Percentiles rank a stretch among this genome's conserved stretches.
phyloP scores from a whole-genome alignment of 2,888 invertebrate genomes.

The Hyppa rectilinea region DNA sequence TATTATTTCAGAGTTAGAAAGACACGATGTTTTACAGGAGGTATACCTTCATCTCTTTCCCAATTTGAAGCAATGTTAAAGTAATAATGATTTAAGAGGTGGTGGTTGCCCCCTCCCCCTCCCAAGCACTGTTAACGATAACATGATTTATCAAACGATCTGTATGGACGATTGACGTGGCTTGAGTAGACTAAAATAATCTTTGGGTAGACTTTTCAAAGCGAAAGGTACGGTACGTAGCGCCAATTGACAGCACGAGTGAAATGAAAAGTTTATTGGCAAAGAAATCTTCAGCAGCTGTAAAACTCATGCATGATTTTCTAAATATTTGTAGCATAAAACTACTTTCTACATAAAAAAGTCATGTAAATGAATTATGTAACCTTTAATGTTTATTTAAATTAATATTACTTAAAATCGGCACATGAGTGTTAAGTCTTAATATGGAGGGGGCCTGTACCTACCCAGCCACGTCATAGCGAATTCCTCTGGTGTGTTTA shows the following conservation, averaged over 20 bases:
- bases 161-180: neutral
- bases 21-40: too few relatives aligned
- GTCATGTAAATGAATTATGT: neutral
- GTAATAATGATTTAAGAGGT: too few relatives aligned
- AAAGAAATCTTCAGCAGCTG: neutral
- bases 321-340: neutral
- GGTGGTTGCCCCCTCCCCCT: too few relatives aligned
- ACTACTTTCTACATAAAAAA: neutral
- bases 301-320: neutral
- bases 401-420: neutral
- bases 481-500: constrained; percentile 54
- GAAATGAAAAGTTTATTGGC: neutral
- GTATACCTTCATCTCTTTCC: too few relatives aligned
- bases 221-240: neutral
- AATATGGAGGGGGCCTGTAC: constrained; percentile 27
- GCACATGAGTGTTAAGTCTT: constrained; percentile 1
- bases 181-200: neutral
- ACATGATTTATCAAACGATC: neutral
- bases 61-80: too few relatives aligned
- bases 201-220: neutral
- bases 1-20: too few relatives aligned
- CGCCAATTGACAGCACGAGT: neutral
- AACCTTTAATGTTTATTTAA: neutral
- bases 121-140: neutral
- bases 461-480: constrained; percentile 49